Conservation (phyloP, 64 coral and sea anemone species). For the Montipora foliosa region DNA sequence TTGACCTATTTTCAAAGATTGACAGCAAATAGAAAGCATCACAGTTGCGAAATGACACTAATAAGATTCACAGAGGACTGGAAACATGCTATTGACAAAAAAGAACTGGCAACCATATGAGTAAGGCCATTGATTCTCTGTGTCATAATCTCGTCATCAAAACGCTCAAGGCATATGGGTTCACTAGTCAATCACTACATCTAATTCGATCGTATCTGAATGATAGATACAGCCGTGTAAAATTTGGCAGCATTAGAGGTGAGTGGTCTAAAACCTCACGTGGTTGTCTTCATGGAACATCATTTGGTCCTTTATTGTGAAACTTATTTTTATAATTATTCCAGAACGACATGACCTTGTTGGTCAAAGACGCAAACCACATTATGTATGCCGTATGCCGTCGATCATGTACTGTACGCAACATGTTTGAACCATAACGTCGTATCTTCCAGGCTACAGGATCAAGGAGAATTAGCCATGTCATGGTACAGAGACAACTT, state of each 20-base stretch:
- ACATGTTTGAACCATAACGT: too few species aligned
- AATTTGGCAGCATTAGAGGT: conserved; percentile 20
- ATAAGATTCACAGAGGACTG: background rate
- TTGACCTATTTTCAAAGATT: background rate
- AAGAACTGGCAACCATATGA: background rate
- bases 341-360: conserved; percentile 44
- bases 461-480: conserved; percentile 23
- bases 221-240: conserved; percentile 17
- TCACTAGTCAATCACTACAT: conserved; percentile 21
- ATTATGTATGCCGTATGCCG: background rate
- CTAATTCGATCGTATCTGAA: conserved; percentile 25
- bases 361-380: conserved; percentile 13
- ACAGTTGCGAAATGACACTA: conserved; percentile 8
- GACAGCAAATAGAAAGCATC: conserved; percentile 1
- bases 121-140: conserved; percentile 23
- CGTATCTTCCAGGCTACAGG: background rate
- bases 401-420: background rate
- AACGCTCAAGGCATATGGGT: conserved; percentile 43
- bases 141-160: background rate
- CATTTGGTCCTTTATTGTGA: conserved; percentile 38
- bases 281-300: conserved; percentile 43
- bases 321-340: background rate
- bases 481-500: conserved; percentile 24
- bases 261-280: conserved; percentile 15
- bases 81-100: background rate